Conservation (phyloP, 2,113 vertebrate species). For the Phocoena phocoena region DNA sequence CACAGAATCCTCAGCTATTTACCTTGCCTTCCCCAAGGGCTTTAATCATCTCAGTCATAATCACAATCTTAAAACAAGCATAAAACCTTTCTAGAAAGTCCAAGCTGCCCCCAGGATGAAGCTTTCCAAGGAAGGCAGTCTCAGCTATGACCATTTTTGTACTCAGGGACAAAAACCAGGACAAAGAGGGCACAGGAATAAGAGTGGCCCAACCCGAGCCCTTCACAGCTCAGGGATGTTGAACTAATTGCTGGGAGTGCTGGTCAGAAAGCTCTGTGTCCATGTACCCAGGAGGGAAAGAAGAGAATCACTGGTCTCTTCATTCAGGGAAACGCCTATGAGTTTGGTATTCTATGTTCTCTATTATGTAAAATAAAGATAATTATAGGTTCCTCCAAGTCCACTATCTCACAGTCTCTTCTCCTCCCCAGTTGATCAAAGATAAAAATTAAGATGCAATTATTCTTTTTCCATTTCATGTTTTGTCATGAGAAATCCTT, state of each 20-base stretch:
- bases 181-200: no score
- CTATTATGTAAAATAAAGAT: fast-evolving
- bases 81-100: not conserved
- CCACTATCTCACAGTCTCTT: not conserved
- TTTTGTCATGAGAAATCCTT: not conserved
- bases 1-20: not conserved
- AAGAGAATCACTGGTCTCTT: not conserved
- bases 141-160: not conserved
- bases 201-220: fast-evolving
- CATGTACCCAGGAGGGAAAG: not conserved
- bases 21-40: fast-evolving
- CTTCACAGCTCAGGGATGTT: not conserved
- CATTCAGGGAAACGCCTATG: not conserved
- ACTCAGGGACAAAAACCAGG: not conserved
- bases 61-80: not conserved
- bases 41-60: not conserved
- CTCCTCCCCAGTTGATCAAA: not conserved
- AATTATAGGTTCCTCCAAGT: not conserved
- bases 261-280: not conserved
- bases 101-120: not conserved
- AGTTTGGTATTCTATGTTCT: not conserved
- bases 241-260: not conserved
- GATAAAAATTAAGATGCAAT: not conserved
- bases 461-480: not conserved
- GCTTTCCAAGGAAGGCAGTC: not conserved